Evolutionary conservation across 2,888 invertebrate genomes (phyloP).

Genomic region (Chymomyza fuscimana): DNA sequence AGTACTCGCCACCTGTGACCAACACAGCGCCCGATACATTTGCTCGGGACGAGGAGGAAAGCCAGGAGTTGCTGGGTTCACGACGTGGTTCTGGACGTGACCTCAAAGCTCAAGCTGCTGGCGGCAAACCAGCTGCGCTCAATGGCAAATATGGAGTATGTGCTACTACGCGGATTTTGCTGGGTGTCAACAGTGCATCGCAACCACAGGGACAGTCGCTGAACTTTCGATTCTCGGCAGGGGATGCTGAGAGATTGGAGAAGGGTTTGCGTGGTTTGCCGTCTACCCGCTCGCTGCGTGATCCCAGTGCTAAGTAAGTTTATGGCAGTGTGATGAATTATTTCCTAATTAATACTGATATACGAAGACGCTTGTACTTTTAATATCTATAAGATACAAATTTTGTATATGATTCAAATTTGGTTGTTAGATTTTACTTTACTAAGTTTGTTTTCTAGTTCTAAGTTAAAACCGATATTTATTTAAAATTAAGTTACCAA

Average conservation of each 20-base stretch:
- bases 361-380: conserved; percentile 72
- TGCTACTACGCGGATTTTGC: conserved; percentile 42
- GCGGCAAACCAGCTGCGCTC: conserved; percentile 1
- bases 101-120: conserved; percentile 5
- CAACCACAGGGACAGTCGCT: conserved; percentile 48
- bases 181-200: conserved; percentile 43
- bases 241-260: conserved; percentile 84
- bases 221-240: conserved; percentile 85
- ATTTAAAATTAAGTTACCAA: background rate
- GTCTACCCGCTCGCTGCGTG: conserved; percentile 84
- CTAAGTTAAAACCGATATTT: background rate
- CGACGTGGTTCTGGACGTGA: conserved; percentile 48
- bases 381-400: conserved; percentile 66
- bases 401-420: conserved; percentile 2
- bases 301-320: conserved; percentile 64
- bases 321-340: conserved; percentile 48
- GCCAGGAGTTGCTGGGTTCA: conserved; percentile 57
- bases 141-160: conserved; percentile 30
- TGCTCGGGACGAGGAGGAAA: conserved; percentile 57
- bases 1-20: conserved; percentile 53
- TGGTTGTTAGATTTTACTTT: conserved; percentile 30
- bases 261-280: conserved; percentile 82
- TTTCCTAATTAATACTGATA: conserved; percentile 71
- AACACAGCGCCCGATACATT: conserved; percentile 45
- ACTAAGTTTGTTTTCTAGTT: conserved; percentile 28